Evolutionary conservation across 2,797 vertebrate genomes (phyloP).

Genomic region (Epinephelus awoara): DNA sequence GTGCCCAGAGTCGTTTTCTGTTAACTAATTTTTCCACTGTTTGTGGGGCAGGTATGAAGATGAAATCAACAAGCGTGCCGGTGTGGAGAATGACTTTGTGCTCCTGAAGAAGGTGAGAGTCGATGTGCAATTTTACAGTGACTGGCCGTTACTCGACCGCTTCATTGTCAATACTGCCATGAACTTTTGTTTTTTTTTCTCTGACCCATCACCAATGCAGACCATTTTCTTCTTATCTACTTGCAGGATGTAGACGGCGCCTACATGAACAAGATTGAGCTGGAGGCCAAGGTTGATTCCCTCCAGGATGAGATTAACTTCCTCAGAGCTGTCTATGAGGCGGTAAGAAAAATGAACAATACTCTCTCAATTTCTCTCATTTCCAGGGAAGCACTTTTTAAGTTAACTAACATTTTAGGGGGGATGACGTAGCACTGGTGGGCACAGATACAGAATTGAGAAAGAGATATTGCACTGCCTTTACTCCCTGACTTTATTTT

Average conservation of each 20-base stretch:
- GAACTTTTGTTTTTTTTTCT: background rate
- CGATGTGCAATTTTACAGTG: background rate
- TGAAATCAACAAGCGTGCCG: conserved; percentile 95
- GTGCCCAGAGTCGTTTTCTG: background rate
- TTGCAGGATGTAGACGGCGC: conserved; percentile 92
- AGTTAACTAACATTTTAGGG: background rate
- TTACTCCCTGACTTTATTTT: background rate
- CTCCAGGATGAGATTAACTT: conserved; percentile 93
- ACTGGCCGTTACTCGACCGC: background rate
- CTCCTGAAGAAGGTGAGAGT: conserved; percentile 93
- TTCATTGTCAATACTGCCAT: background rate
- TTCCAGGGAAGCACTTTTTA: background rate
- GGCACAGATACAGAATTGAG: background rate
- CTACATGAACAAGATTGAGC: conserved; percentile 92
- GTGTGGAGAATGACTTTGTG: conserved; percentile 95
- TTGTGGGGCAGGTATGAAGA: conserved; percentile 91
- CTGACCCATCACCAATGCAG: background rate
- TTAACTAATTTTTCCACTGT: background rate
- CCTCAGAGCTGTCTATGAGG: conserved; percentile 90
- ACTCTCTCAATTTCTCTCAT: background rate
- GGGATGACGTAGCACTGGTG: background rate
- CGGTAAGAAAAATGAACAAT: conserved; percentile 79
- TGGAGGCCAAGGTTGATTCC: conserved; percentile 90
- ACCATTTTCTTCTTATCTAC: background rate
- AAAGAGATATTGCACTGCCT: background rate